Evolutionary conservation across 1,140 invertebrate species (phyloP), one percentile per base, ranked within the genome.

Genomic region (Cyclargus thomasi): DNA sequence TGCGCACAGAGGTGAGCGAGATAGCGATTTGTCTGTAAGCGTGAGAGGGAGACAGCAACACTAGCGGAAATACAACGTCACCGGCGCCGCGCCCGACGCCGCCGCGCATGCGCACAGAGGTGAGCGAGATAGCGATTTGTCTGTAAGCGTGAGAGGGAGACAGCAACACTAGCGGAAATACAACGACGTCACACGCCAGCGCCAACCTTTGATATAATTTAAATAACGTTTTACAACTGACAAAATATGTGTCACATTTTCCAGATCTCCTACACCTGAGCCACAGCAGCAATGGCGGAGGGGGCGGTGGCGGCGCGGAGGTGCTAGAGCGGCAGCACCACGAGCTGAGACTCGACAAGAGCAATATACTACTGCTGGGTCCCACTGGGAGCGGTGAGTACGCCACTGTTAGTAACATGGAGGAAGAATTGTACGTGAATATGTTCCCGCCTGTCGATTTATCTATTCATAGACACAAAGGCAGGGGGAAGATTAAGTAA

Each of bases 291-390:
- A 47, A 16, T 16, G 22, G 69, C 53, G 73, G 72, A 0, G 75
- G 72, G 7, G 71, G 72, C 17, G 81, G 62, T 68, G 91, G 81
- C 65, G 95, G 96, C 57, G 96, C 95, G 3, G 97, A 98, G 80
- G 95, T 98, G 66, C 89, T 99, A n/a, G 97, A 98, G 74, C 92
- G 95, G 47, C 94, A 94, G 55, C 94, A 94, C 39, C 95, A 97
- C 88, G 96, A 97, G 73, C 89, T 99, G 22, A 94, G 96, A 77
- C 90, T 99, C 67, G 99, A 99, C 81, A 99, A 99, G 91, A 98
- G 97, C 81, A 99, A 99, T 82, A 99, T 99, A 69, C 92, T 99
- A 14, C 93, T 99, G 74, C 90, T 99, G 2, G 99, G 99, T 17
- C 98, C 99, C 22, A 99, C 98, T 17, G 99, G 99, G 64, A 99